Evolutionary conservation across 2,113 vertebrate genomes (phyloP), one percentile per base, ranked within the genome.

Genomic region (Todiramphus saurophagus): DNA sequence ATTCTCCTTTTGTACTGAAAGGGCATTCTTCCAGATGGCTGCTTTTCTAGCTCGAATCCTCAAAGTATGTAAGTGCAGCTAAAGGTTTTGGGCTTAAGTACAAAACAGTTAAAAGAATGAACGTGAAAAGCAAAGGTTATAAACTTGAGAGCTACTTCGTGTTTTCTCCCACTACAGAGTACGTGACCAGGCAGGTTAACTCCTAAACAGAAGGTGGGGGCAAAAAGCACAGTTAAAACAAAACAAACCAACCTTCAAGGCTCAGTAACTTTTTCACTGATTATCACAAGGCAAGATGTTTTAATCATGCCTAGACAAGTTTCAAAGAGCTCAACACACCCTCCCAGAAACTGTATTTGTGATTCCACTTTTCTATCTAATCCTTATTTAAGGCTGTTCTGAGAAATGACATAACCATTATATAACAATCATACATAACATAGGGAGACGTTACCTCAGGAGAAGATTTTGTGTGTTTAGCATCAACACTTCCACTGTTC

Each of bases 401-500:
- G 53, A 91, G 64, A 89, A 78, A 6, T 56, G 48, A 79, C 77
- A 84, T 41, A 83, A 91, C 24, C 48, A 35, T 91, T 96, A 84
- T n/a, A 15, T 72, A 96, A 91, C 63, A 89, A 81, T 17, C 56
- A 86, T 39, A 89, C 7, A 41, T 28, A 95, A 81, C 16, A 48
- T 1, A 59, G 33, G 17, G 70, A 93, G 66, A 39, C 27, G 31
- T 93, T 96, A 98, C 98, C 97, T 98, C 97, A 70, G 96, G 90
- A 87, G 96, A 97, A 93, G 96, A 87, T 72, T 97, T 98, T 60
- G 92, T 84, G 30, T 97, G 96, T 92, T 98, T 98, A 59, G 94
- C 92, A 90, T 96, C 93, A 41, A 93, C 59, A 63, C 58, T 93
- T 75, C 76, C 97, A 68, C 73, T 96, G n/a, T 27, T 96, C 27